Base-by-base conservation (phyloP, 2,113 vertebrate genomes). In the Ptilonorhynchus violaceus region DNA sequence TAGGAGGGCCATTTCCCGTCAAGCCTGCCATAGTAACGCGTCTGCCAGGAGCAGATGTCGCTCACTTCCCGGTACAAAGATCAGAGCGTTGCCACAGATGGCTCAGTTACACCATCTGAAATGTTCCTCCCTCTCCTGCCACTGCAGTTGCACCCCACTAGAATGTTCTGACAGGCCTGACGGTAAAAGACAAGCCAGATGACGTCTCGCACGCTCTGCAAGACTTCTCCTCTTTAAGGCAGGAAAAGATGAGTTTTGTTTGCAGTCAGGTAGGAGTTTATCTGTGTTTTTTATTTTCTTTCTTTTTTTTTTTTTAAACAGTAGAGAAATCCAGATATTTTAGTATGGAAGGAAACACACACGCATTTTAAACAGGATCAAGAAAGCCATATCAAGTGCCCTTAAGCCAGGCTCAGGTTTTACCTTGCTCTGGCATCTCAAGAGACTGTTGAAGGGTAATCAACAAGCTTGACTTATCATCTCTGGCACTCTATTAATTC, bases 21-120 rank as follows among this genome's bases (percentile, higher is more conserved):
- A 94, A 94, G 86, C 79, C 53, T 77, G 85, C 52, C 3, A 91
- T 91, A 96, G 96, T 92, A 96, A 95, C 94, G 95, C 72, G 55
- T 92, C 64, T 93, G 20, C 39, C 39, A 91, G 83, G 59, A 95
- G 68, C 92, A 96, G 92, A 73, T 91, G 95, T 64, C 6, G 3
- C 64, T 90, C 39, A 18, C 50, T 95, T 92, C 55, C 72, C 12
- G 0, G 10, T 59, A 77, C 88, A 84, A 93, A 89, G 88, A 96
- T 85, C 92, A 94, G 12, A 91, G 68, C 1, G 0, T n/a, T 92
- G 80, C 76, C 83, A 79, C 94, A 97, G 94, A 96, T 94, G 91
- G 91, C 72, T 94, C 72, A 70, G 55, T 55, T 70, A 70, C 55
- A 92, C 35, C 47, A 67, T 17, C 47, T 12, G 46, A 91, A 91